phyloP scores from a whole-genome alignment of 2,888 invertebrate genomes.

The Melikaiella ostensackeni region DNA sequence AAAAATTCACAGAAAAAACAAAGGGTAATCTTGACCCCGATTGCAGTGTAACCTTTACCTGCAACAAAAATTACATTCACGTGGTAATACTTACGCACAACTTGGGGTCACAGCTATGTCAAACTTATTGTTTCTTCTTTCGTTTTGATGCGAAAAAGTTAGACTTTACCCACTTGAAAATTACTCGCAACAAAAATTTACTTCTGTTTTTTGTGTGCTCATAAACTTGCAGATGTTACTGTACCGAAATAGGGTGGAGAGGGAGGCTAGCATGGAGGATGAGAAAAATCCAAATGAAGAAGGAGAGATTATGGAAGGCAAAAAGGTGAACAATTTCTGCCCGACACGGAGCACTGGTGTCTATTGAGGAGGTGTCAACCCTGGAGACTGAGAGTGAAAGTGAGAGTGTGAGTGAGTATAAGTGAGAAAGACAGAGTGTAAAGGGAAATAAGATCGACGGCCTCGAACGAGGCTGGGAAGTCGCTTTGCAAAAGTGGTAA shows the following conservation, averaged over 20 bases:
- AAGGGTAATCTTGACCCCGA: too few relatives aligned
- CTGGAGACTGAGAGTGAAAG: constrained; percentile 37
- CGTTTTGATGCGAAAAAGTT: too few relatives aligned
- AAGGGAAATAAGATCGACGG: constrained; percentile 58
- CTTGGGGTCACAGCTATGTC: too few relatives aligned
- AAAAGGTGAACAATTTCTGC: neutral
- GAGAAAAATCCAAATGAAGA: neutral
- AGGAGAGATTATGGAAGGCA: constrained; percentile 10
- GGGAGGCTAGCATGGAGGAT: neutral
- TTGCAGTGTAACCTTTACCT: too few relatives aligned
- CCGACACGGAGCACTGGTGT: neutral
- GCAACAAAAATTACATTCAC: too few relatives aligned
- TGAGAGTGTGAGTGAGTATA: neutral
- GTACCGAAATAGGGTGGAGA: neutral
- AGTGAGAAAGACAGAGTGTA: constrained; percentile 51
- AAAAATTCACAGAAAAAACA: too few relatives aligned
- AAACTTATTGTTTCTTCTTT: too few relatives aligned
- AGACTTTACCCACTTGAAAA: neutral
- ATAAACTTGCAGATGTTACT: neutral
- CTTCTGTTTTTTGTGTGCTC: too few relatives aligned
- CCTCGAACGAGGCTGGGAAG: constrained; percentile 14
- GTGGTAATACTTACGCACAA: too few relatives aligned
- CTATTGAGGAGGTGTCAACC: constrained; percentile 56
- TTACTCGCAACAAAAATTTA: too few relatives aligned
- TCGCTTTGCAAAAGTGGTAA: constrained; percentile 34